A percentile compares a stretch with the other conserved stretches of the same genome.
phyloP scores from a whole-genome alignment of 2,113 vertebrate genomes.

The Clarias batrachus region DNA sequence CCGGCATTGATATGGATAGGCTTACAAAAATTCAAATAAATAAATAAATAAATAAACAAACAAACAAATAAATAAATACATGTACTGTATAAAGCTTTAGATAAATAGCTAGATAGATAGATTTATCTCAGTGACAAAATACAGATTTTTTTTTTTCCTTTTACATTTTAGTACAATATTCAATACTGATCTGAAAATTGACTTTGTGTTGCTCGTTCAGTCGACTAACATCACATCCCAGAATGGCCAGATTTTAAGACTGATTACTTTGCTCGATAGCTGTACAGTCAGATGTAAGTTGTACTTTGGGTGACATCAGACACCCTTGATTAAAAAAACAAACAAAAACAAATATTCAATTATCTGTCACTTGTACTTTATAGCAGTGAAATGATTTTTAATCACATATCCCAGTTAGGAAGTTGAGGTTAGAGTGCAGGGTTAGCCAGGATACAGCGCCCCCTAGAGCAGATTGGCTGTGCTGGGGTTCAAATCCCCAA shows the following conservation, averaged over 20 bases:
- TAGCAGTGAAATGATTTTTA: no score
- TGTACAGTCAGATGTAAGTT: not conserved
- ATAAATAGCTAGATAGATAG: not conserved
- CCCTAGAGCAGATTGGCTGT: no score
- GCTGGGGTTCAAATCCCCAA: no score
- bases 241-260: not conserved
- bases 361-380: no score
- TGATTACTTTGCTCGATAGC: not conserved
- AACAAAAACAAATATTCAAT: not conserved
- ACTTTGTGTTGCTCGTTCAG: not conserved
- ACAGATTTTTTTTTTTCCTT: not conserved
- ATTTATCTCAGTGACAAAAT: not conserved
- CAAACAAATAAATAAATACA: not conserved
- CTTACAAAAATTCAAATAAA: conserved; percentile 33
- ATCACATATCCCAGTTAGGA: no score
- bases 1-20: not conserved
- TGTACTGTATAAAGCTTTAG: not conserved
- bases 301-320: not conserved
- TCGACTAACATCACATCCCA: not conserved
- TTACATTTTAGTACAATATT: not conserved
- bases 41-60: conserved; percentile 48
- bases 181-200: not conserved
- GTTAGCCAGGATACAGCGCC: no score
- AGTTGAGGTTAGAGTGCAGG: no score
- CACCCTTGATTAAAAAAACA: not conserved